phyloP scores from a whole-genome alignment of 2,113 vertebrate species.

The Asarcornis scutulata region DNA sequence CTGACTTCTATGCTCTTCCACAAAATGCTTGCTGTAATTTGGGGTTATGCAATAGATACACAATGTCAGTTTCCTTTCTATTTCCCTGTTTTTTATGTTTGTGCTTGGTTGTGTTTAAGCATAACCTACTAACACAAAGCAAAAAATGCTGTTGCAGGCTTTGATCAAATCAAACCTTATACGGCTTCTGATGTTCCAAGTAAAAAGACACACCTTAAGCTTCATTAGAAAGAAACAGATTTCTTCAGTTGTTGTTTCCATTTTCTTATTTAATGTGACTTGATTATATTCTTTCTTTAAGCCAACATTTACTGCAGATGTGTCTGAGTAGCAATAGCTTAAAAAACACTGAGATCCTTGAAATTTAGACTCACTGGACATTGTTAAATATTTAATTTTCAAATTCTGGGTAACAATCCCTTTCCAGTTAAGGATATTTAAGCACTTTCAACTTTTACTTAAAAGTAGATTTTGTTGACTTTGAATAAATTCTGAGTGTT shows the following conservation, averaged over 20 bases:
- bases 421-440: neutral
- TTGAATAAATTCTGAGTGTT: neutral
- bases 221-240: neutral
- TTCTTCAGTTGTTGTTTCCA: neutral
- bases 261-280: neutral
- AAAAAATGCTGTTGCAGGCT: neutral
- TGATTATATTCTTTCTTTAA: neutral
- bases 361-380: neutral
- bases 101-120: neutral
- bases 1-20: neutral
- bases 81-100: neutral
- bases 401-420: fast-evolving
- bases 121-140: neutral
- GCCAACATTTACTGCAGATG: neutral
- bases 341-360: neutral
- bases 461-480: neutral
- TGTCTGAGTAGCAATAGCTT: neutral
- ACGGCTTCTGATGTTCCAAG: neutral
- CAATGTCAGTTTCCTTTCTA: neutral
- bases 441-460: neutral
- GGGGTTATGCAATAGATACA: neutral
- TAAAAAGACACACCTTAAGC: neutral
- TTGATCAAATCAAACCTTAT: neutral
- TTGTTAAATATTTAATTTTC: neutral
- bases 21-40: neutral